Evolutionary conservation across 2,113 vertebrate genomes (phyloP).

Genomic region (Tylochromis polylepis): DNA sequence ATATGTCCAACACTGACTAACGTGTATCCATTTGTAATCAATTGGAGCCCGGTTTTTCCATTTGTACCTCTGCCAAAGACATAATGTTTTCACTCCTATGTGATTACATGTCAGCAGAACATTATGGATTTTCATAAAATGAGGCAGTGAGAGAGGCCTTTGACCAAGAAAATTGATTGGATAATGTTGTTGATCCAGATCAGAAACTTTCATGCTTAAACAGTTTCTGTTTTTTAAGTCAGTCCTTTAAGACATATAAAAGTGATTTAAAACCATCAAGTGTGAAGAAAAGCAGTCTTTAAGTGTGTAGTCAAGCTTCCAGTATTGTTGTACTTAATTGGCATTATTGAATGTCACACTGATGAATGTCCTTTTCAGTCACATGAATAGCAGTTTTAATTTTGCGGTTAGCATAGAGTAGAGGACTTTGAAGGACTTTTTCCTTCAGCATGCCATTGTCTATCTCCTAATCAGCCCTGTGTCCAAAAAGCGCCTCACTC

Average conservation of each 20-base stretch:
- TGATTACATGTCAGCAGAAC: conserved; percentile 1
- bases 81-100: not conserved
- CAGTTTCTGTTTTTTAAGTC: not conserved
- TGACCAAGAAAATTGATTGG: not conserved
- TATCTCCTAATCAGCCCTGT: not conserved
- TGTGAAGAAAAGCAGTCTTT: not conserved
- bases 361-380: not conserved
- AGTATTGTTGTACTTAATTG: not conserved
- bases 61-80: not conserved
- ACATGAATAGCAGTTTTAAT: not conserved
- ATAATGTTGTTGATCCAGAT: not conserved
- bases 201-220: not conserved
- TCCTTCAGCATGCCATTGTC: not conserved
- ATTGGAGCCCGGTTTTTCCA: not conserved
- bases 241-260: not conserved
- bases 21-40: not conserved
- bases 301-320: not conserved
- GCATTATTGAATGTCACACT: not conserved
- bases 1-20: not conserved
- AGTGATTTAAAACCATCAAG: not conserved
- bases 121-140: not conserved
- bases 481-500: not conserved
- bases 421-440: not conserved
- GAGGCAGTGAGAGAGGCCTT: not conserved
- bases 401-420: not conserved